A percentile compares a stretch with the other conserved stretches of the same genome.
Evolutionary conservation across 2,888 invertebrate genomes (phyloP).

Genomic region (Acronicta alni): DNA sequence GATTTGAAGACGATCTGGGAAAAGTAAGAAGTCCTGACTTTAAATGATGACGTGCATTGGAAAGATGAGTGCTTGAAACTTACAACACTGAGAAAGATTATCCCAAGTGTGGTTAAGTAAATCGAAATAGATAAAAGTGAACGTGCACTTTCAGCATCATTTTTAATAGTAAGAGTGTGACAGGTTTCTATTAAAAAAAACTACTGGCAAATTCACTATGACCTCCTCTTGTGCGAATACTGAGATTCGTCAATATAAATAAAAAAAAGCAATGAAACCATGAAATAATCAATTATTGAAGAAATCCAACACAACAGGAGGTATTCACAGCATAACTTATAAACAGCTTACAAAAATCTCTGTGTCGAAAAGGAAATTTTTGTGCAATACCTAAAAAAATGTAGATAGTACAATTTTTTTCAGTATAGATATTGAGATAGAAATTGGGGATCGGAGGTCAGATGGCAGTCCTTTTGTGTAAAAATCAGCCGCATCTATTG

Average conservation of each 20-base stretch:
- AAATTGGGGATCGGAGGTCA: too few species aligned
- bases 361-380: not conserved
- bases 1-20: not conserved
- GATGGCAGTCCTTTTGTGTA: too few species aligned
- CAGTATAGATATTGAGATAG: too few species aligned
- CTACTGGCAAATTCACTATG: not conserved
- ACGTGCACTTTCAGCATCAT: not conserved
- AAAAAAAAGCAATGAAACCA: conserved; percentile 24
- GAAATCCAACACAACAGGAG: conserved; percentile 27
- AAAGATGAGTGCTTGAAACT: not conserved
- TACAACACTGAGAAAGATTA: not conserved
- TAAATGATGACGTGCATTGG: too few species aligned
- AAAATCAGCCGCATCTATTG: too few species aligned
- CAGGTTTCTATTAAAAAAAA: not conserved
- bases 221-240: not conserved
- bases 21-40: not conserved
- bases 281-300: conserved; percentile 36
- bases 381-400: too few species aligned
- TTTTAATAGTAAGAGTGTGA: conserved; percentile 1
- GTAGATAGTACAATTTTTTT: too few species aligned
- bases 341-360: not conserved
- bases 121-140: not conserved
- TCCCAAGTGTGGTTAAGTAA: not conserved
- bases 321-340: conserved; percentile 6
- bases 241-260: conserved; percentile 18